Percentiles rank a stretch among this genome's conserved stretches.
These are phyloP conservation scores for Drosophila lacertosa DNA, from an alignment of 1,140 invertebrate species.

Conservation along the genomic window DNA sequence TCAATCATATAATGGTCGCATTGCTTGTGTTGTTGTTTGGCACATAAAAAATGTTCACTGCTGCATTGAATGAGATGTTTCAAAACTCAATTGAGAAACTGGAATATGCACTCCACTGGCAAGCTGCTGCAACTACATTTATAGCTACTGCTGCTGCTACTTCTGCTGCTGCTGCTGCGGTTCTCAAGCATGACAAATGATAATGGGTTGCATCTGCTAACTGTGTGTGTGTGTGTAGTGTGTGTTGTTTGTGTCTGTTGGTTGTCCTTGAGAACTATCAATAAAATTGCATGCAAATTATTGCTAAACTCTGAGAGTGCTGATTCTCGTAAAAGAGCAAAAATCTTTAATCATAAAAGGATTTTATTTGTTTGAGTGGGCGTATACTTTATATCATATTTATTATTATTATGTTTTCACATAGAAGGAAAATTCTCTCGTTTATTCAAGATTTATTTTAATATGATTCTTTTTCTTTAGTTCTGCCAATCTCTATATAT, in stretches of 20 bases:
- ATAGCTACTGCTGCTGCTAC: neutral
- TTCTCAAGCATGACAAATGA: slow-evolving; percentile 53
- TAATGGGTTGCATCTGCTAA: slow-evolving; percentile 42
- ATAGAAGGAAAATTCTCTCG: too few species aligned
- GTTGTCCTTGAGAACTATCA: slow-evolving; percentile 34
- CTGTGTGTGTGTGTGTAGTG: neutral
- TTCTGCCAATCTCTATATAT: too few species aligned
- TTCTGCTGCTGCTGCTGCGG: slow-evolving; percentile 9
- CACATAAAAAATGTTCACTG: slow-evolving; percentile 38
- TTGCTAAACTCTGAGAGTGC: slow-evolving; percentile 1
- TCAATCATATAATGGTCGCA: slow-evolving; percentile 74
- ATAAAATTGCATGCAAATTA: slow-evolving; percentile 32
- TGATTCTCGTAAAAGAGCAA: neutral
- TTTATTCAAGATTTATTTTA: too few species aligned
- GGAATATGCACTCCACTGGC: slow-evolving; percentile 38
- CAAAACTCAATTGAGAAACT: slow-evolving; percentile 48
- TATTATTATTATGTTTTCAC: too few species aligned
- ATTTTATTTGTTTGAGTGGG: too few species aligned
- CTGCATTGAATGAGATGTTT: slow-evolving; percentile 48
- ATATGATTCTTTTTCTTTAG: too few species aligned
- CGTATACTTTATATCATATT: too few species aligned
- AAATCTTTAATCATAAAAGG: too few species aligned
- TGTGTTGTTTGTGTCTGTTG: slow-evolving; percentile 2
- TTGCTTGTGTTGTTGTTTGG: slow-evolving; percentile 37
- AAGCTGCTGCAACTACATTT: slow-evolving; percentile 1